These are phyloP conservation scores for Karalla daura DNA, from an alignment of 2,797 vertebrate species.

Conservation along the genomic window DNA sequence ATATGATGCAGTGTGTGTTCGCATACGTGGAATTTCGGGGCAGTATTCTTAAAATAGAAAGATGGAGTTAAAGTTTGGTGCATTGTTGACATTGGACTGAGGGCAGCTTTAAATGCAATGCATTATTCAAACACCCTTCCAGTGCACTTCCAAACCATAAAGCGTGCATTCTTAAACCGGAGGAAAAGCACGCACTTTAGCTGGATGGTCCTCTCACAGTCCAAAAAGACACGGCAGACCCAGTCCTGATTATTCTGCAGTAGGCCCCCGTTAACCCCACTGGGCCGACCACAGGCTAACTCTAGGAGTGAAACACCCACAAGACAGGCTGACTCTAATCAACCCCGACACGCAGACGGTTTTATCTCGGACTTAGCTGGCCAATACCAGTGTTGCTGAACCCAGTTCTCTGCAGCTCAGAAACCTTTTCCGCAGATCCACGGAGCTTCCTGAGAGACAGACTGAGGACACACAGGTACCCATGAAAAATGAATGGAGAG, in stretches of 20 bases:
- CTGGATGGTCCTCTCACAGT: constrained; percentile 42
- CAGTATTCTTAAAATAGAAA: constrained; percentile 21
- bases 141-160: constrained; percentile 67
- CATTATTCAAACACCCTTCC: constrained; percentile 65
- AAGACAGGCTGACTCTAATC: constrained; percentile 64
- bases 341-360: constrained; percentile 50
- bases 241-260: constrained; percentile 61
- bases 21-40: not conserved
- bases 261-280: constrained; percentile 50
- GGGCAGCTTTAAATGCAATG: constrained; percentile 62
- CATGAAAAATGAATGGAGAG: constrained; percentile 14
- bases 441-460: constrained; percentile 78
- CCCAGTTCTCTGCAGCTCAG: constrained; percentile 84
- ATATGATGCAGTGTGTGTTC: too few relatives aligned
- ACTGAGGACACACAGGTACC: constrained; percentile 59
- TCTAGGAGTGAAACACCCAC: constrained; percentile 54
- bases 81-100: constrained; percentile 56
- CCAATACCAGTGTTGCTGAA: constrained; percentile 79
- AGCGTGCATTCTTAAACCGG: constrained; percentile 62
- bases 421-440: constrained; percentile 78
- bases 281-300: constrained; percentile 41
- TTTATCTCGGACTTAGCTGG: constrained; percentile 61
- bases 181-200: constrained; percentile 62
- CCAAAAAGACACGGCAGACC: constrained; percentile 23
- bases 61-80: constrained; percentile 39